Conservation (phyloP, 2,113 vertebrate species). For the Hucho hucho region DNA sequence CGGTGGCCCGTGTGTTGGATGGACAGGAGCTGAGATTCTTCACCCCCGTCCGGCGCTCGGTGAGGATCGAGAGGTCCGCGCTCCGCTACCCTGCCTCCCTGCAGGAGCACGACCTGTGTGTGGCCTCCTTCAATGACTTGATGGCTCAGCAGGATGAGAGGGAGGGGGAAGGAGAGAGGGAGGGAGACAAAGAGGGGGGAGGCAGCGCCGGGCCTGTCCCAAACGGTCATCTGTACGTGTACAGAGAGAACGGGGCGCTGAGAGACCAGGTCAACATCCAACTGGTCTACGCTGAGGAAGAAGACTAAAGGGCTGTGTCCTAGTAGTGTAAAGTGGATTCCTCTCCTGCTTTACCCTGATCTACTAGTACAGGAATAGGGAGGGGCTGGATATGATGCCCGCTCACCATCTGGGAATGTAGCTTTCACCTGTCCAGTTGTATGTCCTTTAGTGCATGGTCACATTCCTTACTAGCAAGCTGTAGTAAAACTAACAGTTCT, state of each 20-base stretch:
- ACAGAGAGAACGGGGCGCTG: slow-evolving; percentile 74
- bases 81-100: slow-evolving; percentile 57
- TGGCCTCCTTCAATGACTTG: slow-evolving; percentile 67
- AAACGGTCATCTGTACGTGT: slow-evolving; percentile 62
- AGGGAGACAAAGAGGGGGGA: background rate
- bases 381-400: too few species aligned
- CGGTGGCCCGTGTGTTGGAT: slow-evolving; percentile 30
- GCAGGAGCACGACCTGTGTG: slow-evolving; percentile 75
- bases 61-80: slow-evolving; percentile 66
- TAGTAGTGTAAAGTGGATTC: background rate
- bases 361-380: too few species aligned
- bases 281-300: slow-evolving; percentile 40
- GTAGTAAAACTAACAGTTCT: too few species aligned
- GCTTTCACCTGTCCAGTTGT: background rate
- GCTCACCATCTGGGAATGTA: background rate
- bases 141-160: slow-evolving; percentile 45
- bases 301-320: background rate
- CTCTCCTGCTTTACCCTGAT: background rate
- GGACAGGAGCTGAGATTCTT: slow-evolving; percentile 75
- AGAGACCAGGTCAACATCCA: slow-evolving; percentile 59
- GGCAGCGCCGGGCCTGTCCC: background rate
- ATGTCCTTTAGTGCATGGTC: too few species aligned
- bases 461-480: too few species aligned
- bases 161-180: background rate
- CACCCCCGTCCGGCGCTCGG: slow-evolving; percentile 74